Percentiles rank a stretch among this genome's conserved stretches.
These are phyloP conservation scores for Brotula barbata DNA, from an alignment of 2,797 vertebrate species.

Conservation along the genomic window DNA sequence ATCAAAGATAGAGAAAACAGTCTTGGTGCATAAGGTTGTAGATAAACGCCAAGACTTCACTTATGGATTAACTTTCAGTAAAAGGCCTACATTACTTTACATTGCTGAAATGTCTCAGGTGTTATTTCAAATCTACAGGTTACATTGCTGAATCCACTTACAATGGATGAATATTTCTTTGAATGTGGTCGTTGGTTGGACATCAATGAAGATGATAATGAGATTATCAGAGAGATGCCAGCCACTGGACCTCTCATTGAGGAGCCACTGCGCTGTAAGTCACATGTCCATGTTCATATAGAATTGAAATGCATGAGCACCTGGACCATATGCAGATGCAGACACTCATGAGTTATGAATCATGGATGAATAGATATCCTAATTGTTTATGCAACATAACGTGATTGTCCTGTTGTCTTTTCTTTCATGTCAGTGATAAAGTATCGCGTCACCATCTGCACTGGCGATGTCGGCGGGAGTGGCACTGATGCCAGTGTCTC, in stretches of 20 bases:
- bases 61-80: too few relatives aligned
- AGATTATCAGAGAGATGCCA: constrained; percentile 90
- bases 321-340: too few relatives aligned
- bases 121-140: constrained; percentile 72
- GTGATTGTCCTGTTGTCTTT: neutral
- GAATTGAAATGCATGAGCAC: too few relatives aligned
- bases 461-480: constrained; percentile 86
- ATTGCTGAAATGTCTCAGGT: too few relatives aligned
- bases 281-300: neutral
- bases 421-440: constrained; percentile 83
- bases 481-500: constrained; percentile 94
- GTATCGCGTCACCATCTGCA: constrained; percentile 90
- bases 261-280: constrained; percentile 87
- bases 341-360: neutral
- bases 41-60: too few relatives aligned
- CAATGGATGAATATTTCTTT: constrained; percentile 92
- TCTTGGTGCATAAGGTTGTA: neutral
- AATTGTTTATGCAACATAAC: neutral
- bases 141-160: constrained; percentile 90
- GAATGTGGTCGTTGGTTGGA: constrained; percentile 94
- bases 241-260: constrained; percentile 82
- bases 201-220: constrained; percentile 94
- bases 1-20: neutral
- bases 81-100: too few relatives aligned
- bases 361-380: neutral